Percentiles rank a stretch among this genome's conserved stretches.
Evolutionary conservation across 2,113 vertebrate species (phyloP).

Genomic region (Nibea albiflora): DNA sequence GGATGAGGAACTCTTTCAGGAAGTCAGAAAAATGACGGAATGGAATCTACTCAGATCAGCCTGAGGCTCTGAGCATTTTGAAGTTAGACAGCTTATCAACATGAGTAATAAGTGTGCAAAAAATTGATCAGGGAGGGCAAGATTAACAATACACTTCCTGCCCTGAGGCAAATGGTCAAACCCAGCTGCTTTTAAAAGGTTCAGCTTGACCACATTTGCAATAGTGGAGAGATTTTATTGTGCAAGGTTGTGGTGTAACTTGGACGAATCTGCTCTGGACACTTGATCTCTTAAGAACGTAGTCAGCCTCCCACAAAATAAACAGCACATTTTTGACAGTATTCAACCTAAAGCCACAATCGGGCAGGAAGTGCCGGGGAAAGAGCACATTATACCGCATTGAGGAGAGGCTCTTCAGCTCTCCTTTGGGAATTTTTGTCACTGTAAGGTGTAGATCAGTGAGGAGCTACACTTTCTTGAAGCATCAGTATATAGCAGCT

Average conservation of each 20-base stretch:
- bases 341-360: conserved; percentile 6
- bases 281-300: conserved; percentile 14
- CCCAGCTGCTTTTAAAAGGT: not conserved
- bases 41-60: not conserved
- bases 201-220: not conserved
- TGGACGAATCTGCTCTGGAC: conserved; percentile 3
- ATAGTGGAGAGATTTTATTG: conserved; percentile 6
- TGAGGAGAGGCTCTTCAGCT: not conserved
- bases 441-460: not conserved
- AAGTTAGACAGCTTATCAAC: not conserved
- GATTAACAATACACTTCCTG: not conserved
- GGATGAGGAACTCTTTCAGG: no score
- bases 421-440: no score
- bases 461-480: not conserved
- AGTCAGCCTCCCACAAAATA: not conserved
- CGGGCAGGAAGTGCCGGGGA: not conserved
- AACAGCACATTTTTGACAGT: conserved; percentile 8
- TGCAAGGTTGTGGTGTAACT: not conserved
- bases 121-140: not conserved
- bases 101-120: no score
- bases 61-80: not conserved
- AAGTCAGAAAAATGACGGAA: no score
- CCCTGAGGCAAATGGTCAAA: not conserved
- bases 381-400: not conserved
- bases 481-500: not conserved